Conservation (phyloP, 2,797 vertebrate species). For the Dromococcyx pavoninus region DNA sequence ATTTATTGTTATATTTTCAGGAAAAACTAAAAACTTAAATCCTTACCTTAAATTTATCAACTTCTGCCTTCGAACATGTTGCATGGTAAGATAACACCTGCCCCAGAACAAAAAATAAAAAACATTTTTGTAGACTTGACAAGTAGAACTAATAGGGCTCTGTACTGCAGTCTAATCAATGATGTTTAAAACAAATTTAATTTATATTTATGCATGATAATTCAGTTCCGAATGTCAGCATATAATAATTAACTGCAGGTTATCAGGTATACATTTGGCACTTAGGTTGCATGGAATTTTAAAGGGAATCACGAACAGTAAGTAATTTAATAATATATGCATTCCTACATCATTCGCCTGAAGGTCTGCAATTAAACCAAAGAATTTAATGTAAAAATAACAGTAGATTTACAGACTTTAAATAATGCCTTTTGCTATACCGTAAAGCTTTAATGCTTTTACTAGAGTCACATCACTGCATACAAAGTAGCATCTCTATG, state of each 20-base stretch:
- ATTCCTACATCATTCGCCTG: not conserved
- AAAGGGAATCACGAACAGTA: not conserved
- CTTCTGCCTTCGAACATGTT: conserved; percentile 97
- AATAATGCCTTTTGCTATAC: not conserved
- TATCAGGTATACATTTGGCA: not conserved
- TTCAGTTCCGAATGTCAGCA: conserved; percentile 13
- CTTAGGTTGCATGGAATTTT: conserved; percentile 1
- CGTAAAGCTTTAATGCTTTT: not conserved
- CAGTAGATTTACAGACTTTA: not conserved
- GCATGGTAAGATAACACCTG: conserved; percentile 98
- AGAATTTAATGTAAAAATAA: not conserved
- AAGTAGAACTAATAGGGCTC: not conserved
- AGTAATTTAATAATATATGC: not conserved
- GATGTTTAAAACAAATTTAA: conserved; percentile 32
- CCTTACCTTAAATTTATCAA: conserved; percentile 99
- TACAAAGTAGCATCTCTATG: not conserved
- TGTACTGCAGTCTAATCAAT: not conserved
- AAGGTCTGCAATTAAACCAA: not conserved
- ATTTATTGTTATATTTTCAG: not conserved
- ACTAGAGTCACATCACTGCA: not conserved
- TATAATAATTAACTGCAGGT: not conserved
- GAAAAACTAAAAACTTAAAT: not conserved
- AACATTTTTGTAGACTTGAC: not conserved
- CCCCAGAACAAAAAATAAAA: conserved; percentile 54
- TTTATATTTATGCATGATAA: conserved; percentile 1